Evolutionary conservation across 2,113 vertebrate genomes (phyloP), one percentile per base, ranked within the genome.

Genomic region (Gallinago jamesoni): DNA sequence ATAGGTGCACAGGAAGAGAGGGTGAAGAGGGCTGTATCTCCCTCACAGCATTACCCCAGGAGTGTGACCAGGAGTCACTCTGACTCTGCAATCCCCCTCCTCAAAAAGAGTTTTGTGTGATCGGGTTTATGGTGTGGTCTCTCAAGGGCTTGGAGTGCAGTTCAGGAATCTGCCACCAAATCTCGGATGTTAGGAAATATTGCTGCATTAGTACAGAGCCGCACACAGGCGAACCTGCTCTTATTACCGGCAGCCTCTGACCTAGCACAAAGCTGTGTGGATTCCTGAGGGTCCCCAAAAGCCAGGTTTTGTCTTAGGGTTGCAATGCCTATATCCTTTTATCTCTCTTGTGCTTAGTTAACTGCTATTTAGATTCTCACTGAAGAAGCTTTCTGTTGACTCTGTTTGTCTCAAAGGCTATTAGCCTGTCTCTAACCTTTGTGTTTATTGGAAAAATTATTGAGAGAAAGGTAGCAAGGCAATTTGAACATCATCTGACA

Each of bases 371-470:
- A 89, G 75, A 79, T n/a, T 20, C 68, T 81, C 25, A 22, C 47
- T 72, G 82, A 84, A 84, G 56, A 79, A 83, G 77, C 27, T 78
- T 93, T 91, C 66, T 81, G 68, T 80, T 53, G 73, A 69, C 92
- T 82, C 53, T 37, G 43, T 14, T 41, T 84, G 81, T 41, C 76
- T 95, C 63, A 66, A 74, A 2, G 1, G 59, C 85, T 72, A 75
- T 95, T 96, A 95, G 76, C 90, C 90, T 94, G 89, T 86, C 93
- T 91, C 70, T 94, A 76, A 95, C 91, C 87, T 74, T 78, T 90
- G 64, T 50, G 69, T 91, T 96, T 93, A 88, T 73, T 7, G 8
- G 75, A 81, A 68, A 87, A 90, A 87, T 87, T 87, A 93, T 16
- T 53, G 76, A 90, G 76, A 68, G 84, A 88, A 82, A 95, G 84